Base-by-base conservation (phyloP, 2,113 vertebrate genomes). In the Sander vitreus region DNA sequence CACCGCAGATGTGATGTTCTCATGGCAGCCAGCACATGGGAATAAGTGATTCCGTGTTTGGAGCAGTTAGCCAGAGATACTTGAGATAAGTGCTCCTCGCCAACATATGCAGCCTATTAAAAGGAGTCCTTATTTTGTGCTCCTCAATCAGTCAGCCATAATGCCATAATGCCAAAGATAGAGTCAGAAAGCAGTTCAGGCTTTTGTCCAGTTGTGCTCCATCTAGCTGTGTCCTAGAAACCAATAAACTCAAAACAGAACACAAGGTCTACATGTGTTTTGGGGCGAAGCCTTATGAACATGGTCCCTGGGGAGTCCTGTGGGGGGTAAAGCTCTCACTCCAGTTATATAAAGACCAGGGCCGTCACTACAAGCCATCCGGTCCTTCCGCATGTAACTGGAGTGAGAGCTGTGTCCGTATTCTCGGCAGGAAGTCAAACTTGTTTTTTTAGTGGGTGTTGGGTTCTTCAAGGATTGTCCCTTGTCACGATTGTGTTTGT, bases 1-100 rank as follows among this genome's bases (percentile, higher is more conserved):
- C 2, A 51, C 23, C 21, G 23, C 64, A 71, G 73, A 68, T 67
- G 63, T 63, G 73, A 84, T 30, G 54, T 55, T 57, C 23, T 73
- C 63, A 66, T 14, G 10, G 60, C 23, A 80, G 72, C 27, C 16
- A 50, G 33, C 21, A 19, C 43, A 36, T 65, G 21, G 57, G 16
- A 84, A 66, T 55, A 68, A 79, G 18, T 3, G 50, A 64, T 78
- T 67, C 25, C 43, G 45, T 45, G 47, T 69, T 63, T 66, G 15
- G 11, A 68, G 60, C 21, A 57, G 25, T 54, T 51, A 33, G 50
- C 55, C 25, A 57, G 57, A 70, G 13, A 67, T 43, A 48, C 13
- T 27, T 25, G 45, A 62, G 25, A 15, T 2, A 67, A 65, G 36
- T 59, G 51, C 50, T 74, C 27, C 69, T 57, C 11, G 30, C 21